Evolutionary conservation across 2,113 vertebrate genomes (phyloP).

Genomic region (Addax nasomaculatus): DNA sequence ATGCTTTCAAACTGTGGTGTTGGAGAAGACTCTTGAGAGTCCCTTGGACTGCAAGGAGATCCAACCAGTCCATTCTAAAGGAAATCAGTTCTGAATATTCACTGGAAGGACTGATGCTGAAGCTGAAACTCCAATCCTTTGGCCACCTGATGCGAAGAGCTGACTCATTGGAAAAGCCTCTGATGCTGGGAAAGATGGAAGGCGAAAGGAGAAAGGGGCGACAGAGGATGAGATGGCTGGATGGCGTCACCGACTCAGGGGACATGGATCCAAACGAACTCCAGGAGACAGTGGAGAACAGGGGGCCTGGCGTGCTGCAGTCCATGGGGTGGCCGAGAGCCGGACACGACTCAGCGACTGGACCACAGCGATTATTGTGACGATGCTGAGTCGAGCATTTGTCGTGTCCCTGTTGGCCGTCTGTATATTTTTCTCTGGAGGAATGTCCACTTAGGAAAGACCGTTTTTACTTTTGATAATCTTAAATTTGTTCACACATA

Average conservation of each 20-base stretch:
- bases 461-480: neutral
- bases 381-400: neutral
- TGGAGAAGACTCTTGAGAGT: neutral
- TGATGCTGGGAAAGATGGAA: neutral
- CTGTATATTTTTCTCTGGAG: neutral
- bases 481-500: neutral
- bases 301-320: neutral
- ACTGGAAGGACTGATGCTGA: neutral
- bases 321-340: neutral
- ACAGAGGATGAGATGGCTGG: neutral
- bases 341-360: neutral
- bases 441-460: neutral
- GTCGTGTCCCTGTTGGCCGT: neutral
- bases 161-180: neutral
- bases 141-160: neutral
- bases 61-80: neutral
- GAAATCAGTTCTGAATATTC: neutral
- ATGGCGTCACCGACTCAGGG: neutral
- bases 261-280: no score
- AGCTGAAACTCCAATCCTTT: neutral
- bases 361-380: accelerated
- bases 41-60: neutral
- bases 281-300: neutral
- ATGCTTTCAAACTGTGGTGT: neutral
- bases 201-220: neutral